A percentile compares a stretch with the other conserved stretches of the same genome.
Conservation (phyloP, 2,113 vertebrate species). For the Salvator merianae region DNA sequence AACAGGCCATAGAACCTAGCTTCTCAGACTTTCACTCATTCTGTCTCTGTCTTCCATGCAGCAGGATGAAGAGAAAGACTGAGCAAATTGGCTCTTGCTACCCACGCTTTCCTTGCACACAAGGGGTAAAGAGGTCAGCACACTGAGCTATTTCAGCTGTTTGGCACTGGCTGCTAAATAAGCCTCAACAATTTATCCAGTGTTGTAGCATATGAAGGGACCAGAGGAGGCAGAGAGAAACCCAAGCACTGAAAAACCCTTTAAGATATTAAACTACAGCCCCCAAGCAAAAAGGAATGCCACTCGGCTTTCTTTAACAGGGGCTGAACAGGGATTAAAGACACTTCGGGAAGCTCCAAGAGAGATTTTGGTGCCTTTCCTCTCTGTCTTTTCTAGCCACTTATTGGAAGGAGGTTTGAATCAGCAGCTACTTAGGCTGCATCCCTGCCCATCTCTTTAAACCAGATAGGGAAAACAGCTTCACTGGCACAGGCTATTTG, state of each 20-base stretch:
- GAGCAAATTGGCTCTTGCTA: not conserved
- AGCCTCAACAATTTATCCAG: conserved; percentile 50
- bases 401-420: not conserved
- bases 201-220: conserved; percentile 32
- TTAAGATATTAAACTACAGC: conserved; percentile 59
- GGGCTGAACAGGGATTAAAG: conserved; percentile 36
- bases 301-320: conserved; percentile 38
- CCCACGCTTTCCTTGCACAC: not conserved
- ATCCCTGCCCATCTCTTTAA: no score
- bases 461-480: not conserved
- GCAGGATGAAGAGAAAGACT: not conserved
- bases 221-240: not conserved
- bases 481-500: no score
- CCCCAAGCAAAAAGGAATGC: conserved; percentile 47
- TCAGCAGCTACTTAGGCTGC: no score
- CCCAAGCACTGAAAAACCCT: conserved; percentile 31
- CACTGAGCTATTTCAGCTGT: conserved; percentile 69
- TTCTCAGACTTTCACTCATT: not conserved
- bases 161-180: conserved; percentile 51
- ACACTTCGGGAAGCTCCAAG: not conserved
- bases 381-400: not conserved
- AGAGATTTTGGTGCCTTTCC: conserved; percentile 17
- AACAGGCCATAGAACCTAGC: no score
- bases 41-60: not conserved
- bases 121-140: not conserved